A percentile compares a stretch with the other conserved stretches of the same genome.
Evolutionary conservation across 2,888 invertebrate genomes (phyloP).

Genomic region (Nipponacmea schrenckii): DNA sequence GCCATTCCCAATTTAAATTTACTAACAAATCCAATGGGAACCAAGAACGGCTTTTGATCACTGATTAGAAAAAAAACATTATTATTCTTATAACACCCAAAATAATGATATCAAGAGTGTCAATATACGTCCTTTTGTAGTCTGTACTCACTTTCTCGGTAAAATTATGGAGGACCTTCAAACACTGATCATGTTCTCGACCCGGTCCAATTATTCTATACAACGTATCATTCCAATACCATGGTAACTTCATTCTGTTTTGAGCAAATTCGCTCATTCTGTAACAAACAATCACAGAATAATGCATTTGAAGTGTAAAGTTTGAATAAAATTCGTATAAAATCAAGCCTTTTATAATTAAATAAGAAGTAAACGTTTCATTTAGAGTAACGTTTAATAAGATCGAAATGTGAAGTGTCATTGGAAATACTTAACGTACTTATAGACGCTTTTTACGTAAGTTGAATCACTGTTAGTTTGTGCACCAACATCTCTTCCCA

Average conservation of each 20-base stretch:
- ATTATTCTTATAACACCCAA: too few species aligned
- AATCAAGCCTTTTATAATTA: too few species aligned
- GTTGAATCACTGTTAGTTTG: slow-evolving; percentile 77
- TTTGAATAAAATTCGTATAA: too few species aligned
- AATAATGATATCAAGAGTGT: too few species aligned
- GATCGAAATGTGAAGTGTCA: too few species aligned
- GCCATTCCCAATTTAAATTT: too few species aligned
- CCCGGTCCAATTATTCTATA: slow-evolving; percentile 75
- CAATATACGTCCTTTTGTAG: too few species aligned
- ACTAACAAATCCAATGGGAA: too few species aligned
- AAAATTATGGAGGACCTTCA: slow-evolving; percentile 75
- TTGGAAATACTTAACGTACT: slow-evolving; percentile 67
- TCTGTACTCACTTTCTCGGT: slow-evolving; percentile 69
- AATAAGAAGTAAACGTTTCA: too few species aligned
- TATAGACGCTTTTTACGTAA: slow-evolving; percentile 81
- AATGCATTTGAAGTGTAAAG: background rate
- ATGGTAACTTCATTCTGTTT: slow-evolving; percentile 69
- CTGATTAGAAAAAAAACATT: too few species aligned
- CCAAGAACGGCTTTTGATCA: too few species aligned
- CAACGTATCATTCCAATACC: slow-evolving; percentile 72
- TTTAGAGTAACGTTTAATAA: too few species aligned
- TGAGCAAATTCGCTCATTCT: slow-evolving; percentile 65
- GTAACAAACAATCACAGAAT: slow-evolving; percentile 10
- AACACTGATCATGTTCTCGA: slow-evolving; percentile 71
- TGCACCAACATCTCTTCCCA: slow-evolving; percentile 82